Evolutionary conservation across 2,797 vertebrate genomes (phyloP).

Genomic region (Melanotaenia nigrans): DNA sequence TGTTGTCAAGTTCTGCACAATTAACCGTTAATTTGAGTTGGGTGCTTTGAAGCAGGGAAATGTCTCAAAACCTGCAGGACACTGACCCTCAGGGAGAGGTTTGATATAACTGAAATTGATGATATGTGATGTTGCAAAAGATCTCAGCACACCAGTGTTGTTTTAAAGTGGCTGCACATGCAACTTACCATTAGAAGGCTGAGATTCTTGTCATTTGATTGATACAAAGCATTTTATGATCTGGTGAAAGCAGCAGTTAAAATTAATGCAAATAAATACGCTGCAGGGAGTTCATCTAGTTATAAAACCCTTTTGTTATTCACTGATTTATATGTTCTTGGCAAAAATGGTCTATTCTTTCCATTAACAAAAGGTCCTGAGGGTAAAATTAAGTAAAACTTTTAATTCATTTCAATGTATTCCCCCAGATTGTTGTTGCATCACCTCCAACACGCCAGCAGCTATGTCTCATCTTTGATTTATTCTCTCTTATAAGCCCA

Average conservation of each 20-base stretch:
- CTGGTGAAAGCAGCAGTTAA: too few species aligned
- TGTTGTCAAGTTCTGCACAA: not conserved
- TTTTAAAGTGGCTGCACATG: not conserved
- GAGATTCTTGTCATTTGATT: not conserved
- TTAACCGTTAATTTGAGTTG: too few species aligned
- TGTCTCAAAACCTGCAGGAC: not conserved
- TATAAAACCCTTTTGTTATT: not conserved
- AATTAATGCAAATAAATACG: too few species aligned
- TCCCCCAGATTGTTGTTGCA: not conserved
- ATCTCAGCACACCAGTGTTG: not conserved
- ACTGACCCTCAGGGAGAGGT: not conserved
- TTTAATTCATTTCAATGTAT: too few species aligned
- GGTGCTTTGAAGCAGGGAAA: not conserved
- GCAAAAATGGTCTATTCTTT: not conserved
- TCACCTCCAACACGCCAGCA: not conserved
- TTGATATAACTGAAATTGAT: not conserved
- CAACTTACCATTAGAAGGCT: not conserved
- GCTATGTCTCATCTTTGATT: not conserved
- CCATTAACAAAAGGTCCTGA: not conserved
- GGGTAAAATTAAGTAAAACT: not conserved
- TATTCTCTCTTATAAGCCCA: not conserved
- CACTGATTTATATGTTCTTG: not conserved
- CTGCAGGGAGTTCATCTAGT: too few species aligned
- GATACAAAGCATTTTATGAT: too few species aligned
- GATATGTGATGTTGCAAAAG: not conserved